phyloP scores from a whole-genome alignment of 2,888 invertebrate species.

The Agriopis aurantiaria region DNA sequence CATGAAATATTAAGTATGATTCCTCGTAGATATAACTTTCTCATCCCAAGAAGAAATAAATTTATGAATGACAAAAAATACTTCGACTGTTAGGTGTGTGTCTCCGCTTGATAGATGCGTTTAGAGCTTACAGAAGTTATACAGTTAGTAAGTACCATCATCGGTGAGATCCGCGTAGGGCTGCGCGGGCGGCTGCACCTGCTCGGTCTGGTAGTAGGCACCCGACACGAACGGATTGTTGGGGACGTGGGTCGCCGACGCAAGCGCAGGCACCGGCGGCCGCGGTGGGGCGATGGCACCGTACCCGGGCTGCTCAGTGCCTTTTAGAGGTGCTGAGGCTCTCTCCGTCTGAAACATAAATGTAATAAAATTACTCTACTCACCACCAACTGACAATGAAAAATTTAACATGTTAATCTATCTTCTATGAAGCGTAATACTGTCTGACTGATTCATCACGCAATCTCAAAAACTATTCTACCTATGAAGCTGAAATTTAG shows the following conservation, averaged over 20 bases:
- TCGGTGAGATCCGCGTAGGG: conserved; percentile 80
- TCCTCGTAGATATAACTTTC: no score
- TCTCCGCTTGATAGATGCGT: conserved; percentile 19
- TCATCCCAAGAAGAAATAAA: no score
- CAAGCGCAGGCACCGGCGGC: conserved; percentile 80
- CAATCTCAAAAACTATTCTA: no score
- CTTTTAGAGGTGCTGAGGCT: conserved; percentile 73
- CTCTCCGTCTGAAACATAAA: conserved; percentile 67
- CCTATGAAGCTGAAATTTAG: no score
- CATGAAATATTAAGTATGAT: no score
- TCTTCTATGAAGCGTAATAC: no score
- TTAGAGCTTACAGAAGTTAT: conserved; percentile 23
- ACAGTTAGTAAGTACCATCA: conserved; percentile 70
- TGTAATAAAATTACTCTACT: no score
- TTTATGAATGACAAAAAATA: no score
- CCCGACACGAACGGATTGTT: conserved; percentile 87
- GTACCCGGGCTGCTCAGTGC: conserved; percentile 71
- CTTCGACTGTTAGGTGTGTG: no score
- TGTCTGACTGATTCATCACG: no score
- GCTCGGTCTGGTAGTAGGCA: conserved; percentile 87
- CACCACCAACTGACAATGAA: no score
- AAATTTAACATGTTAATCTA: no score
- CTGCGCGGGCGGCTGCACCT: conserved; percentile 88
- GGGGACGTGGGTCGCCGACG: conserved; percentile 87
- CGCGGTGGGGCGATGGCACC: conserved; percentile 71